Evolutionary conservation across 2,113 vertebrate species (phyloP), one percentile per base, ranked within the genome.

Genomic region (Thamnaconus septentrionalis): DNA sequence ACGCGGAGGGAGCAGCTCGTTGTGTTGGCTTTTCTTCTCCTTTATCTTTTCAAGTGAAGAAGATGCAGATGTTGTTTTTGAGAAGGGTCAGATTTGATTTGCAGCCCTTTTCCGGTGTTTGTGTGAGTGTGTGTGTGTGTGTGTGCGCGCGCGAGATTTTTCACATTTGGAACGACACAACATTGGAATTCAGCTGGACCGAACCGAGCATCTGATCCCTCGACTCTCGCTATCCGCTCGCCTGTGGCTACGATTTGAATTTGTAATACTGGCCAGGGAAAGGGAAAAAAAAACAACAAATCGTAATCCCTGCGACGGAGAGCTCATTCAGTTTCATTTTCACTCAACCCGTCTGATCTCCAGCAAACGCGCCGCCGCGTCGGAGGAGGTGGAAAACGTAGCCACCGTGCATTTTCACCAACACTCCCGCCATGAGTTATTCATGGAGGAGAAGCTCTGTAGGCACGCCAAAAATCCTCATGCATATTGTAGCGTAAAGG

Each of bases 401-500:
- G 80, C 81, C 68, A 60, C 72, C 82, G 69, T 84, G 71, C 85
- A 85, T 86, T 87, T 89, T 85, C 78, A 67, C 73, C 1, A 31
- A 31, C 18, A 85, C 80, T 79, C 85, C 70, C 73, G 31, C 75
- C 71, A 83, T 90, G 69, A 66, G 80, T 89, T 81, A 87, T 88
- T 89, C 75, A 87, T 84, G 63, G 71, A 74, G 76, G 59, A 75
- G 80, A 70, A 53, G 80, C 78, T 85, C 69, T 79, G 84, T 78
- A 81, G 85, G 71, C 83, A 77, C 75, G 84, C 88, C 88, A 88
- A 83, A 31, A 79, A 80, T 59, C 79, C 79, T 88, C 88, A 88
- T 88, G 81, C 77, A 89, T 89, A 86, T 89, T 90, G 81, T 78
- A 89, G 80, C 78, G 85, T 78, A 77, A 86, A 79, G 76, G 18